A percentile compares a stretch with the other conserved stretches of the same genome.
Conservation (phyloP, 2,888 invertebrate species). For the Agonopterix arenella region DNA sequence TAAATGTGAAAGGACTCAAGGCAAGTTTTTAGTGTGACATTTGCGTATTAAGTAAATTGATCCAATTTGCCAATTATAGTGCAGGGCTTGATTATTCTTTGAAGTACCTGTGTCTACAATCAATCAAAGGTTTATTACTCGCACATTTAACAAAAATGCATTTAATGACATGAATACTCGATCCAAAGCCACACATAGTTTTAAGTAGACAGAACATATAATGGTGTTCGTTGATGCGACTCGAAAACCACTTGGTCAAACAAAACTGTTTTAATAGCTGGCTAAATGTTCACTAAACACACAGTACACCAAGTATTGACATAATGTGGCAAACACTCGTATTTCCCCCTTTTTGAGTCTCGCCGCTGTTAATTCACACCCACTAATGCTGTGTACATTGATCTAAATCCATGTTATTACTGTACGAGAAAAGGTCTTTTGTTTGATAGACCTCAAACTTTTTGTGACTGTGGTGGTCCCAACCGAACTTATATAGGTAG, state of each 20-base stretch:
- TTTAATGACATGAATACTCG: no score
- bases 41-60: background rate
- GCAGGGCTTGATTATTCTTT: no score
- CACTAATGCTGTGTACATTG: slow-evolving; percentile 3
- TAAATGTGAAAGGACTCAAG: slow-evolving; percentile 13
- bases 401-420: slow-evolving; percentile 1
- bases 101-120: no score
- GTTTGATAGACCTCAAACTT: no score
- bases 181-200: no score
- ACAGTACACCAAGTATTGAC: slow-evolving; percentile 36
- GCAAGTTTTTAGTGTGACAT: background rate
- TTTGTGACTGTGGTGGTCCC: no score
- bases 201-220: no score
- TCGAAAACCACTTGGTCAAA: slow-evolving; percentile 44
- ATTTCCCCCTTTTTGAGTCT: slow-evolving; percentile 34
- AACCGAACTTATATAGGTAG: no score
- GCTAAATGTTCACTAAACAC: slow-evolving; percentile 32
- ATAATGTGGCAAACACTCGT: slow-evolving; percentile 37
- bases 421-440: no score
- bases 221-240: background rate
- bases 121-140: no score
- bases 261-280: slow-evolving; percentile 41
- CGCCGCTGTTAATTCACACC: slow-evolving; percentile 15
- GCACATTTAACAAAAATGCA: no score
- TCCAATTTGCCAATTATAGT: no score